These are phyloP conservation scores for Mohoua ochrocephala DNA, from an alignment of 2,113 vertebrate species.

Conservation along the genomic window DNA sequence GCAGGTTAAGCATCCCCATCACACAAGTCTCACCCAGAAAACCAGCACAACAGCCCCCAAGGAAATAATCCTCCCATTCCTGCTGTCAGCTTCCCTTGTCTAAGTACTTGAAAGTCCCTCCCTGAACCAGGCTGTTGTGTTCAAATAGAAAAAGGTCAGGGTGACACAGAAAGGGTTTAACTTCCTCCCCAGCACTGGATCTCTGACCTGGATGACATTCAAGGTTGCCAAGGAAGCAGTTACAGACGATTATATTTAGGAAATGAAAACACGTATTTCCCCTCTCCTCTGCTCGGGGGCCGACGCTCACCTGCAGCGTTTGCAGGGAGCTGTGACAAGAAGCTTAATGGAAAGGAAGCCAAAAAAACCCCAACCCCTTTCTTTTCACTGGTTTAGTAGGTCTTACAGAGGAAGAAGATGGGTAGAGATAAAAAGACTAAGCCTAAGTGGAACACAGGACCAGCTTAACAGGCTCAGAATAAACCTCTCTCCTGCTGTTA, in stretches of 20 bases:
- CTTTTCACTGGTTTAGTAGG: background rate
- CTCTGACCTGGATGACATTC: constrained; percentile 6
- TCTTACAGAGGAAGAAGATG: background rate
- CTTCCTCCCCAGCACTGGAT: background rate
- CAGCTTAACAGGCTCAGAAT: constrained; percentile 29
- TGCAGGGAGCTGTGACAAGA: background rate
- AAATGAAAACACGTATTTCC: background rate
- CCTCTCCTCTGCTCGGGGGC: background rate
- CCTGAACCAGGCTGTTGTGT: background rate
- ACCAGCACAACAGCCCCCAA: background rate
- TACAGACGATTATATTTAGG: background rate
- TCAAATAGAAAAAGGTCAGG: background rate
- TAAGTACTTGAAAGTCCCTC: background rate
- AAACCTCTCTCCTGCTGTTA: constrained; percentile 6
- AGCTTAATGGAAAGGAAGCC: background rate
- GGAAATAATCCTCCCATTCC: background rate
- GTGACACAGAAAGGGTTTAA: background rate
- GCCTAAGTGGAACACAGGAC: background rate
- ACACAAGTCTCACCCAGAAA: background rate
- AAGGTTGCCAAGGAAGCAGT: background rate
- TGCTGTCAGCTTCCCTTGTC: background rate
- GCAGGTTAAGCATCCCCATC: background rate
- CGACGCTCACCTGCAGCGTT: background rate
- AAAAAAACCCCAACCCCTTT: background rate
- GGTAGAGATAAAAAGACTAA: constrained; percentile 19